Conservation (phyloP, 2,797 vertebrate genomes). For the Oreortyx pictus region DNA sequence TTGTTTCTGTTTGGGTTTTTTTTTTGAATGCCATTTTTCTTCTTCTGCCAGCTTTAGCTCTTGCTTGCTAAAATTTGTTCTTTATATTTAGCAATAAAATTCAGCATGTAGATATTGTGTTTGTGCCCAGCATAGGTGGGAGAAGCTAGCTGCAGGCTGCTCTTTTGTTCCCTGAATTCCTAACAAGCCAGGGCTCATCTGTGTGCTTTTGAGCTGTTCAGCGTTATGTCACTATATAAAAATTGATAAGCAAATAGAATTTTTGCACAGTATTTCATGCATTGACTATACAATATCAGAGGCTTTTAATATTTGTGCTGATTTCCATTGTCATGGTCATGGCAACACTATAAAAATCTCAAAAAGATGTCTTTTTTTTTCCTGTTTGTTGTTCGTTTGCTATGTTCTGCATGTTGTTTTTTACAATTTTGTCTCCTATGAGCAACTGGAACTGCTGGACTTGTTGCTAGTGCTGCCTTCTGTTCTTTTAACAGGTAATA, state of each 20-base stretch:
- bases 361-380: neutral
- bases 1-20: neutral
- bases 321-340: neutral
- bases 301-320: neutral
- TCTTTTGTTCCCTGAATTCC: conserved; percentile 19
- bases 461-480: neutral
- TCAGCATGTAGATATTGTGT: neutral
- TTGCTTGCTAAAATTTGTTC: conserved; percentile 31
- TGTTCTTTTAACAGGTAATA: neutral
- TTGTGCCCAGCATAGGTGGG: conserved; percentile 34
- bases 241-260: neutral
- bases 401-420: neutral
- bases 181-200: conserved; percentile 1
- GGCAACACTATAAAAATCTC: neutral
- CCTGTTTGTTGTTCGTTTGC: neutral
- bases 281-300: neutral
- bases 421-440: neutral
- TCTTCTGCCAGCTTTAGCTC: conserved; percentile 37
- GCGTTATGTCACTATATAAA: neutral
- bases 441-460: neutral
- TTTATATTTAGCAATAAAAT: conserved; percentile 29
- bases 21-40: conserved; percentile 29
- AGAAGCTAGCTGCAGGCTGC: conserved; percentile 15
- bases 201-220: conserved; percentile 2
- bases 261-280: neutral